Evolutionary conservation across 2,888 invertebrate species (phyloP).

Genomic region (Troides oblongomaculatus): DNA sequence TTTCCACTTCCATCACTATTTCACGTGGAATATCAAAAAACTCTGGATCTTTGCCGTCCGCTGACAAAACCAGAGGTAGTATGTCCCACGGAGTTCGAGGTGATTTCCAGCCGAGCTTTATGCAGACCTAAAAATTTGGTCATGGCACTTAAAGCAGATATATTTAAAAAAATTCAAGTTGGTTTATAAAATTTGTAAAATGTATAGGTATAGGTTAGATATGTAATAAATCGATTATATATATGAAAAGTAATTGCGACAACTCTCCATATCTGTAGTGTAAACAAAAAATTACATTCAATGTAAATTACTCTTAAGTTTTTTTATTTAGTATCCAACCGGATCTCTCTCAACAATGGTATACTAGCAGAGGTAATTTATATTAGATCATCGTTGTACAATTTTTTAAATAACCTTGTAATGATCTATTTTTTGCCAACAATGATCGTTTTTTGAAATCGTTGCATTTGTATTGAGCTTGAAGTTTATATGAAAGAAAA

Average conservation of each 20-base stretch:
- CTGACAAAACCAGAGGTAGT: slow-evolving; percentile 92
- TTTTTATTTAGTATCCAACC: slow-evolving; percentile 12
- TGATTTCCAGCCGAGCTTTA: slow-evolving; percentile 92
- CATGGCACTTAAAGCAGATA: background rate
- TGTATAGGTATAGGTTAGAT: no score
- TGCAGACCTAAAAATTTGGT: slow-evolving; percentile 84
- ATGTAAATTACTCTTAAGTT: background rate
- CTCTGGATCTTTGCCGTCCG: slow-evolving; percentile 96
- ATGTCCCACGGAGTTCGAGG: slow-evolving; percentile 92
- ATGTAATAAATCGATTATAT: no score
- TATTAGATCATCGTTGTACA: slow-evolving; percentile 5
- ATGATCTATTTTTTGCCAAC: background rate
- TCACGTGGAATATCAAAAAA: slow-evolving; percentile 95
- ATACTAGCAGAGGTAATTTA: slow-evolving; percentile 1
- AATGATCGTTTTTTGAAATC: background rate
- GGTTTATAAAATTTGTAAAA: no score
- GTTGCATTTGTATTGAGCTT: background rate
- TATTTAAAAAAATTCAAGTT: background rate
- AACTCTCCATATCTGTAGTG: background rate
- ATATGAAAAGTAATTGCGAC: background rate
- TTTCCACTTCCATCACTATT: slow-evolving; percentile 89
- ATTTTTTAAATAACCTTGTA: background rate
- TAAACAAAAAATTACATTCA: background rate
- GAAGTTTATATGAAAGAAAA: background rate
- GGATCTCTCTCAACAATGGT: slow-evolving; percentile 22